Evolutionary conservation across 2,888 invertebrate genomes (phyloP), one percentile per base, ranked within the genome.

Genomic region (Scaptomyza caliginosa): DNA sequence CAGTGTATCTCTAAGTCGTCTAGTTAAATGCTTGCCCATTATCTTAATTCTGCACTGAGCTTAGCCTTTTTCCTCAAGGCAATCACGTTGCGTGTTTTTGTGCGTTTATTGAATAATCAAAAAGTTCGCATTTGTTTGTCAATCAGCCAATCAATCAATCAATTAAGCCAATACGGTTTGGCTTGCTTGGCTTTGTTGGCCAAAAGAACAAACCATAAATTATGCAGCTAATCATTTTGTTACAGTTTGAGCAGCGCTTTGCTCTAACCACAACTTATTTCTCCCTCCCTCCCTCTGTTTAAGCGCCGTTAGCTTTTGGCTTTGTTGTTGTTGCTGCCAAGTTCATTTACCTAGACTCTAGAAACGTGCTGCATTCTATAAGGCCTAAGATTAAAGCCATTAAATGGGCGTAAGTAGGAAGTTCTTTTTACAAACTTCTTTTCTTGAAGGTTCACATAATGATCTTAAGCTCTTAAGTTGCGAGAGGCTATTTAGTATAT

Each of bases 301-400:
- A 70, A 73, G 75, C 75, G 77, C 81, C 86, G 81, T 81, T 81
- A 81, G 81, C 78, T 65, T 69, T 80, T 84, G 85, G n/a, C n/a
- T 84, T 65, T 67, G 67, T 51, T 62, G 34, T 45, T 58, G 4
- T 50, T 19, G n/a, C n/a, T 19, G 13, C 16, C 65, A 66, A 77
- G 81, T 86, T 82, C 85, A 77, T 86, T 86, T 82, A 84, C 81
- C 81, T 77, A 72, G 55, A 40, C 39, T n/a, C n/a, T 28, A 62
- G 67, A 81, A 67, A 76, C 81, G 81, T 82, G 81, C 74, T 55
- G 48, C 67, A 36, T 69, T 49, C 55, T 57, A 64, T 63, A 62
- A 57, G 54, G 64, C 68, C 59, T 46, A 57, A 77, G 81, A 81
- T 81, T 77, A 84, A 63, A 72, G 76, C 70, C 80, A 86, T 76